A percentile compares a stretch with the other conserved stretches of the same genome.
Evolutionary conservation across 2,888 invertebrate genomes (phyloP).

Genomic region (Colostygia pectinataria): DNA sequence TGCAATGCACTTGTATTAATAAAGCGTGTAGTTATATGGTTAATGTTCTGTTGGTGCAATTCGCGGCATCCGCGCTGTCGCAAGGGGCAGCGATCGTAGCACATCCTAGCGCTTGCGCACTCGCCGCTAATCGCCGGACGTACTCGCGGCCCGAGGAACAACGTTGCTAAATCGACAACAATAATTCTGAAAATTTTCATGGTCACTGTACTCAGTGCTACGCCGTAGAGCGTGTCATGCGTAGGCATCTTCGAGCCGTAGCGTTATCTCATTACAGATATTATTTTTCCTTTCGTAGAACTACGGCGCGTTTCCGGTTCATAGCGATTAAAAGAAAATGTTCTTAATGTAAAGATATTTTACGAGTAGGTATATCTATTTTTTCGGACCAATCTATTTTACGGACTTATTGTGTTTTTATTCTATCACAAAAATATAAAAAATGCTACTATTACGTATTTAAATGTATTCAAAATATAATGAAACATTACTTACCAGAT

Average conservation of each 20-base stretch:
- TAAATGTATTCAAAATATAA: too few relatives aligned
- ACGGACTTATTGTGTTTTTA: too few relatives aligned
- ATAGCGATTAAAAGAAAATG: too few relatives aligned
- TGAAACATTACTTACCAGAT: too few relatives aligned
- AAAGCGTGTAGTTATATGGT: conserved; percentile 63
- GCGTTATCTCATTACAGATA: conserved; percentile 5
- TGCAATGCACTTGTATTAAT: conserved; percentile 79
- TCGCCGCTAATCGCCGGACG: conserved; percentile 76
- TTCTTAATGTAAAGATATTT: too few relatives aligned
- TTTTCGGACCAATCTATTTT: too few relatives aligned
- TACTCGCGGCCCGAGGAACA: conserved; percentile 55
- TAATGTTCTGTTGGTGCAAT: conserved; percentile 68
- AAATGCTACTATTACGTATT: too few relatives aligned
- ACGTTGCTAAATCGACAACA: conserved; percentile 61
- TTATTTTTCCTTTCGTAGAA: conserved; percentile 1
- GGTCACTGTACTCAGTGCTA: conserved; percentile 36
- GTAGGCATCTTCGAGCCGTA: conserved; percentile 6
- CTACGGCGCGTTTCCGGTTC: not conserved
- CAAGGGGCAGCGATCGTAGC: conserved; percentile 62
- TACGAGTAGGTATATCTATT: too few relatives aligned
- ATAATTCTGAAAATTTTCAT: conserved; percentile 48
- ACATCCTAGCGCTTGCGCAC: conserved; percentile 77
- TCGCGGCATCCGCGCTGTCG: conserved; percentile 78
- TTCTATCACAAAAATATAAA: too few relatives aligned
- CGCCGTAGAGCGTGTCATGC: conserved; percentile 28